Percentiles rank a stretch among this genome's conserved stretches.
These are phyloP conservation scores for Drymodes brunneopygia DNA, from an alignment of 2,113 vertebrate species.

Conservation along the genomic window DNA sequence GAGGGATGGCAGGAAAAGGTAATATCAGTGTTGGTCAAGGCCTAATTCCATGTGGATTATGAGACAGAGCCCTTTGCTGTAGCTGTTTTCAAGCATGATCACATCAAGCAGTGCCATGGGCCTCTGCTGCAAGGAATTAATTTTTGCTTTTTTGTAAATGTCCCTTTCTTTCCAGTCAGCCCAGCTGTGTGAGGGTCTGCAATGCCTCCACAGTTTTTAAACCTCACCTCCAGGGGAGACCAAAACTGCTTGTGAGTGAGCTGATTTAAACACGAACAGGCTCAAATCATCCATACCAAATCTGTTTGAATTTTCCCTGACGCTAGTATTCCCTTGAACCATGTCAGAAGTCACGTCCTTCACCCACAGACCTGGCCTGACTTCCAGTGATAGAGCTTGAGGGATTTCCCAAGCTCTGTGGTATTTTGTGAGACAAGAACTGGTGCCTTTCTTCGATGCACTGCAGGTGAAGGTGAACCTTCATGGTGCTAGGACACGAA, in stretches of 20 bases:
- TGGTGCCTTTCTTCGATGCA: background rate
- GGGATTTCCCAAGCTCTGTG: background rate
- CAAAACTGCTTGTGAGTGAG: background rate
- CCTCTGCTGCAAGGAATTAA: background rate
- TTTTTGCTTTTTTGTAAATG: background rate
- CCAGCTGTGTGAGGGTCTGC: background rate
- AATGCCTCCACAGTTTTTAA: background rate
- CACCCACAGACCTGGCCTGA: rapidly evolving
- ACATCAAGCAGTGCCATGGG: background rate
- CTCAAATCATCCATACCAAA: background rate
- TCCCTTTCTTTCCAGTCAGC: background rate
- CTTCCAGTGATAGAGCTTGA: background rate
- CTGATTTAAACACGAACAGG: background rate
- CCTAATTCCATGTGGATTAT: background rate
- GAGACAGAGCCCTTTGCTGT: background rate
- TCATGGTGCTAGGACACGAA: background rate
- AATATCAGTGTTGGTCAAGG: background rate
- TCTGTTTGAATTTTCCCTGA: background rate
- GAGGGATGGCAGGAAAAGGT: background rate
- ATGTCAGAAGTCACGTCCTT: background rate
- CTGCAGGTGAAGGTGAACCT: background rate
- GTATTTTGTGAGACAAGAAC: background rate
- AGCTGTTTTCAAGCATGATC: background rate
- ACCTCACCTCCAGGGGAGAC: background rate
- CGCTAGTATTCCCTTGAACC: background rate